Base-by-base conservation (phyloP, 2,797 vertebrate genomes). In the Babyrousa celebensis region DNA sequence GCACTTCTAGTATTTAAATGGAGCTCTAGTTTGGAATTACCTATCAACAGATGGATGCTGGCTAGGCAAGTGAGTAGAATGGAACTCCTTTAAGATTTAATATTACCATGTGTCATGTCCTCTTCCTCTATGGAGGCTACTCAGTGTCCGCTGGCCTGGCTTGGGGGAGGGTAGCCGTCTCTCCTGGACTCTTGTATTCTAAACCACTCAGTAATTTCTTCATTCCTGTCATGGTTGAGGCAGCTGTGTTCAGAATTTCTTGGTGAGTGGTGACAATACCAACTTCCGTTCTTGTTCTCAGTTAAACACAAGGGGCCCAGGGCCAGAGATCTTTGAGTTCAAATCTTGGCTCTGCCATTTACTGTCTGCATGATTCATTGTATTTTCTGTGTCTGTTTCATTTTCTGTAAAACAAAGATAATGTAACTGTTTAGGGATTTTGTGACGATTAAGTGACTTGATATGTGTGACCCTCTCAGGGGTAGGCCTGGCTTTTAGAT, bases 301-400 rank as follows among this genome's bases (percentile, higher is more conserved):
- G 16, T 88, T 90, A 72, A 90, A 56, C 3, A 8, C 4, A 36
- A 40, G 23, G 16, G 11, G 6, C 48, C 29, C 48, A 12, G 43
- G 83, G 1, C 32, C 62, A 65, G 58, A 58, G 80, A 79, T 6
- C 0, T 6, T 52, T 63, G 63, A 5, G 23, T 68, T 72, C 72
- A 85, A 15, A 82, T 90, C 21, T 32, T 36, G 54, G 8, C 58
- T 88, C 23, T 43, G 6, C 17, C 14, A 15, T 40, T 82, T 92
- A 63, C 3, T 8, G n/a, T 52, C 12, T 60, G 16, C 1, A 29
- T 36, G 29, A 23, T 62, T 67, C 12, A 25, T 93, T 96, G 86
- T 85, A 85, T 80, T 80, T 82, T 95, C 29, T 89, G 9, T 32
- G 1, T 29, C 29, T 84, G 17, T 71, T 86, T 96, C 43, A 83